phyloP scores from a whole-genome alignment of 2,113 vertebrate species.

The Phylloscopus whistleri region DNA sequence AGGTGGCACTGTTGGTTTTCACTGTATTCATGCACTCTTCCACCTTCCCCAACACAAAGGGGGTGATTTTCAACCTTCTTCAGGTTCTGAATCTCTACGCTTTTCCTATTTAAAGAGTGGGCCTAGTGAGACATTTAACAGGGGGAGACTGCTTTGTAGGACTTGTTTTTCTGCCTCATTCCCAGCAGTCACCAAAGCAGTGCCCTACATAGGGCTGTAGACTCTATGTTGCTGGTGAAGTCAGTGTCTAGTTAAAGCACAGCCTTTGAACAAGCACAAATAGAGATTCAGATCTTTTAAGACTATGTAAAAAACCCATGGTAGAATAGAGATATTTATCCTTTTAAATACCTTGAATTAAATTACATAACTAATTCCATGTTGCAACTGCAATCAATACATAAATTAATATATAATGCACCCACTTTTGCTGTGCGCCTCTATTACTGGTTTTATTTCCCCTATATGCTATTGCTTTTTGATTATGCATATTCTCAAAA shows the following conservation, averaged over 20 bases:
- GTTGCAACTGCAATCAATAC: not conserved
- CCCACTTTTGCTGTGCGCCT: not conserved
- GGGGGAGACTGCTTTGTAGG: not conserved
- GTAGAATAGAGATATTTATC: not conserved
- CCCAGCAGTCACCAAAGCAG: not conserved
- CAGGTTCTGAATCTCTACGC: not conserved
- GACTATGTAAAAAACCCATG: not conserved
- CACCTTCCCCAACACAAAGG: not conserved
- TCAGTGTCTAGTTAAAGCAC: not conserved
- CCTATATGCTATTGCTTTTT: not conserved
- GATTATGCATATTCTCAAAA: not conserved
- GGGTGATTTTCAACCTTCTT: not conserved
- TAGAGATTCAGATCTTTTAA: not conserved
- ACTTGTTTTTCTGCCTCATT: not conserved
- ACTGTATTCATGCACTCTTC: not conserved
- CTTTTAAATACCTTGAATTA: not conserved
- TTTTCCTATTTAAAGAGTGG: not conserved
- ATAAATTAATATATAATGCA: not conserved
- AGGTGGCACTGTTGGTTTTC: slow-evolving; percentile 43
- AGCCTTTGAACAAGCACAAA: not conserved
- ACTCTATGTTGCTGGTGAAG: not conserved
- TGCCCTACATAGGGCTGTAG: not conserved
- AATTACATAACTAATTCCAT: not conserved
- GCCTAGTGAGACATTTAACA: not conserved
- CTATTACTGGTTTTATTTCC: not conserved